Base-by-base conservation (phyloP, 2,113 vertebrate species). In the Corythornis madagascariensis region DNA sequence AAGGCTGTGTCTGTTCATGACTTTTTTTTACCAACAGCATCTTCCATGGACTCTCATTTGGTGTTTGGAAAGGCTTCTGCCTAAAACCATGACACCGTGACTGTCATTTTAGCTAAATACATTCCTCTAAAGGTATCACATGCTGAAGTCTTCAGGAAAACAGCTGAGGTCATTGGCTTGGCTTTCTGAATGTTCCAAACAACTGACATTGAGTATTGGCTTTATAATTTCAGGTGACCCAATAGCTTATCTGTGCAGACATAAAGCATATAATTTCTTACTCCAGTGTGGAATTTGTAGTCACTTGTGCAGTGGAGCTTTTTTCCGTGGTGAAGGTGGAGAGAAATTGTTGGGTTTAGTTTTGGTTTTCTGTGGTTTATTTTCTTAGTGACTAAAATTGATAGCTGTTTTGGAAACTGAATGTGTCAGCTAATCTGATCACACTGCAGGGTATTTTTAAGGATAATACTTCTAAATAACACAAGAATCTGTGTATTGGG, bases 361-460 rank as follows among this genome's bases (percentile, higher is more conserved):
- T 82, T 66, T 88, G 64, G 13, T 79, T 88, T 85, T 79, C 55
- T 78, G 18, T 85, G 42, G 75, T 72, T 88, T 92, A 47, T 92
- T 93, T 94, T 88, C 66, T 60, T 65, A 79, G 78, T 85, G 85
- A 89, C 89, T 91, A 89, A 95, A 94, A 79, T 61, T 91, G 87
- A 92, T 91, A 84, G 47, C 48, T 93, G 90, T 91, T 94, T 94
- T 94, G 92, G 93, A 93, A 93, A 96, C 63, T 86, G 67, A 31
- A 59, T 38, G 74, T 53, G 66, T 55, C 42, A 92, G 81, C 63
- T 92, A 83, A 92, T 90, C 88, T 92, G 92, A 91, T 83, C 12
- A 2, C 45, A 73, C 26, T 92, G 53, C 63, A 84, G 83, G 47
- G 33, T 86, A 43, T 82, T 86, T 88, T 85, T 57, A 90, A 50